Conservation (phyloP, 1,140 invertebrate genomes). For the Antheraea pernyi region DNA sequence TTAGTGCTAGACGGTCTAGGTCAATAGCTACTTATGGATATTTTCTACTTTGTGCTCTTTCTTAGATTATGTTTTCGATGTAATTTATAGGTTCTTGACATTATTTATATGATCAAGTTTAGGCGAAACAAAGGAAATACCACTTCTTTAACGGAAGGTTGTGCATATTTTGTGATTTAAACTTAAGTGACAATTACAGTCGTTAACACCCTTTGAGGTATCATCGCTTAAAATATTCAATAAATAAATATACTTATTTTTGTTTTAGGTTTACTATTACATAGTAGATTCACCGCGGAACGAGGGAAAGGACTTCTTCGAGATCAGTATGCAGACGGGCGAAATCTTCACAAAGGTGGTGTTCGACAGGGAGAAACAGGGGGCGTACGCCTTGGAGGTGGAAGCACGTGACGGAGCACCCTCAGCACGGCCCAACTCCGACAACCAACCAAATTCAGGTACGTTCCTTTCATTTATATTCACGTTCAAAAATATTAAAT, state of each 20-base stretch:
- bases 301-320: slow-evolving; percentile 96
- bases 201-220: too few species aligned
- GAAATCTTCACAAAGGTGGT: slow-evolving; percentile 96
- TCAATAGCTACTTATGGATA: too few species aligned
- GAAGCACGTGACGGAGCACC: slow-evolving; percentile 95
- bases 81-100: too few species aligned
- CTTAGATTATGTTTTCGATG: too few species aligned
- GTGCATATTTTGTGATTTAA: too few species aligned
- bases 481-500: neutral
- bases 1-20: too few species aligned
- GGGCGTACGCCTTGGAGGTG: slow-evolving; percentile 95
- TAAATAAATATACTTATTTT: neutral
- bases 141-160: too few species aligned
- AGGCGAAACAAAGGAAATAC: too few species aligned
- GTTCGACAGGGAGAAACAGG: slow-evolving; percentile 96
- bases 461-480: slow-evolving; percentile 51
- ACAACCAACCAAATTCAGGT: slow-evolving; percentile 95
- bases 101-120: too few species aligned
- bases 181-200: too few species aligned
- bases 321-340: slow-evolving; percentile 95
- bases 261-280: slow-evolving; percentile 79
- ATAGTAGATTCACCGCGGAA: slow-evolving; percentile 94
- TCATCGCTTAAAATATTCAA: too few species aligned
- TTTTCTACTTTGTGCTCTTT: too few species aligned
- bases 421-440: slow-evolving; percentile 94